phyloP scores from a whole-genome alignment of 2,113 vertebrate species.

The Sprattus sprattus region DNA sequence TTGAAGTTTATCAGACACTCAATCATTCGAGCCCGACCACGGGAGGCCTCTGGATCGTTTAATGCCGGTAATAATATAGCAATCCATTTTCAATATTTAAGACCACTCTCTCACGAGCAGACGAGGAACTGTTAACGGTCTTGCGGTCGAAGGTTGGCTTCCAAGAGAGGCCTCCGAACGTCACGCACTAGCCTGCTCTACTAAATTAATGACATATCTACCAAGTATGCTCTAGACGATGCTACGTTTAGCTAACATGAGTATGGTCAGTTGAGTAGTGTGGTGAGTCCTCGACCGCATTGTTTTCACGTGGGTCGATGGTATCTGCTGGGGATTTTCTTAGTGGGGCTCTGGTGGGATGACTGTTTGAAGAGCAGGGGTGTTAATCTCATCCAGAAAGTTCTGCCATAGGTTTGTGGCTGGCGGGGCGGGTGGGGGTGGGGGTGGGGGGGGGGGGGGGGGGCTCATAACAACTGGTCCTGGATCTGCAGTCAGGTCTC shows the following conservation, averaged over 20 bases:
- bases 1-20: constrained; percentile 74
- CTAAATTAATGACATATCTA: not conserved
- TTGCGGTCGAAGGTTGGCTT: not conserved
- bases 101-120: not conserved
- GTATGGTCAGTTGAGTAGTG: not conserved
- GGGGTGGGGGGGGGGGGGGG: not conserved
- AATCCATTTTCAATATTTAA: constrained; percentile 35
- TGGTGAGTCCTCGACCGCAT: not conserved
- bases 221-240: not conserved
- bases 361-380: constrained; percentile 2
- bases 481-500: not conserved
- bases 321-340: not conserved
- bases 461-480: not conserved
- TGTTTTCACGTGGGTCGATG: not conserved
- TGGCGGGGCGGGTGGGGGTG: not conserved
- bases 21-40: constrained; percentile 65
- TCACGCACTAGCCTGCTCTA: not conserved
- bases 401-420: not conserved
- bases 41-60: constrained; percentile 54
- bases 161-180: not conserved
- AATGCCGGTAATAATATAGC: not conserved
- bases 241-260: not conserved
- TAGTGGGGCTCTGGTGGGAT: constrained; percentile 3
- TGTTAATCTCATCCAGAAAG: constrained; percentile 1
- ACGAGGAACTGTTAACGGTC: not conserved